phyloP scores from a whole-genome alignment of 2,888 invertebrate species.

The Lepidonotus clava region DNA sequence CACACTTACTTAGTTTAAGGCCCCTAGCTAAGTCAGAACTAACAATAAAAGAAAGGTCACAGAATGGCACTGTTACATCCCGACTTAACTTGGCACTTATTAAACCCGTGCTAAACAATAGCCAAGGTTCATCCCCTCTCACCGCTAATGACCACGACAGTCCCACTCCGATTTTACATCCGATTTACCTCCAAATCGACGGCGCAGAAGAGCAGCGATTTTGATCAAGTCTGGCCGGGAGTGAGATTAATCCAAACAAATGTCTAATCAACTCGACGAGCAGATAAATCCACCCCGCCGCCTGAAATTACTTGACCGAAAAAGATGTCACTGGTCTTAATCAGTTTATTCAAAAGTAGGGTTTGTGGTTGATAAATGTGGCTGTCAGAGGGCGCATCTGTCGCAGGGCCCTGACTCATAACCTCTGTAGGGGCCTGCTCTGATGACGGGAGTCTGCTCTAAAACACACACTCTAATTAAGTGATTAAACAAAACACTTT shows the following conservation, averaged over 20 bases:
- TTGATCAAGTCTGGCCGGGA: neutral
- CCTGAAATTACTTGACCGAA: neutral
- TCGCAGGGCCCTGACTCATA: neutral
- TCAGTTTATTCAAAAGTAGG: slow-evolving; percentile 41
- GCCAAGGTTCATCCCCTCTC: neutral
- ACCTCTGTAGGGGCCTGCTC: slow-evolving; percentile 1
- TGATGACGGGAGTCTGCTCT: neutral
- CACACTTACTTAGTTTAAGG: too few species aligned
- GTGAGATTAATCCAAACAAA: slow-evolving; percentile 25
- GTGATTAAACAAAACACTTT: neutral
- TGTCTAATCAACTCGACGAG: slow-evolving; percentile 13
- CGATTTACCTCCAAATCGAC: slow-evolving; percentile 15
- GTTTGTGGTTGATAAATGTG: slow-evolving; percentile 26
- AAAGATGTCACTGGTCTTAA: slow-evolving; percentile 7
- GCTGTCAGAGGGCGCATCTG: slow-evolving; percentile 15
- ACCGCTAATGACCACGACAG: neutral
- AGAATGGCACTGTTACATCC: too few species aligned
- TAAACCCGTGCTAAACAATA: neutral
- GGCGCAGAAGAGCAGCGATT: neutral
- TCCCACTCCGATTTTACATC: neutral
- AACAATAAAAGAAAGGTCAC: too few species aligned
- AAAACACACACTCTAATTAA: neutral
- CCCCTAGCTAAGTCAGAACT: too few species aligned
- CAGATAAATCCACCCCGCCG: neutral
- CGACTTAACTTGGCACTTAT: too few species aligned